A percentile compares a stretch with the other conserved stretches of the same genome.
Evolutionary conservation across 2,113 vertebrate genomes (phyloP).

Genomic region (Periophthalmodon schlosseri): DNA sequence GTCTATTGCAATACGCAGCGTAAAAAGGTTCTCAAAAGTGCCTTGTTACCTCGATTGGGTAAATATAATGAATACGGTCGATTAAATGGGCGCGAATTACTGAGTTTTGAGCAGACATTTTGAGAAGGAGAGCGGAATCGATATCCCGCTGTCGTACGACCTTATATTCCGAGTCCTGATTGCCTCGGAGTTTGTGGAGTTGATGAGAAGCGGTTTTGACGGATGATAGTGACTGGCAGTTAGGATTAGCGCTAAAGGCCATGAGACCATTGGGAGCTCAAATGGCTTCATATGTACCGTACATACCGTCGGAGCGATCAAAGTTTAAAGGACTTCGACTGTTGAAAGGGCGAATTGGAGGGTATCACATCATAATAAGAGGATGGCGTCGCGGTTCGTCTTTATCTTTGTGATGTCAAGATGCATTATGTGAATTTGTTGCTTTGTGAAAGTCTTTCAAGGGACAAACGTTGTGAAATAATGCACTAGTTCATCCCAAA

Average conservation of each 20-base stretch:
- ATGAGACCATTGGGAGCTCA: background rate
- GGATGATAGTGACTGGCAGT: constrained; percentile 8
- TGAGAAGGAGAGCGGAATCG: background rate
- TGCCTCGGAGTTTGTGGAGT: background rate
- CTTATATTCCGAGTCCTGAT: background rate
- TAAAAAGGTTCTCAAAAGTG: constrained; percentile 22
- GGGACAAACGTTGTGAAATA: too few relatives aligned
- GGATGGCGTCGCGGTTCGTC: too few relatives aligned
- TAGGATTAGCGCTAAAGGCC: constrained; percentile 17
- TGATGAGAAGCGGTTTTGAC: constrained; percentile 31
- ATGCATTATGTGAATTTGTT: too few relatives aligned
- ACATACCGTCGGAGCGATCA: background rate
- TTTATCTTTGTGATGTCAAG: too few relatives aligned
- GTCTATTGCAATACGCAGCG: constrained; percentile 3
- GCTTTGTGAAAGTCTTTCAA: too few relatives aligned
- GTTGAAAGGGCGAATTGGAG: background rate
- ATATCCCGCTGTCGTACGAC: constrained; percentile 15
- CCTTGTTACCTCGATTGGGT: constrained; percentile 7
- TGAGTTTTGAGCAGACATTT: background rate
- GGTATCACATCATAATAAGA: too few relatives aligned
- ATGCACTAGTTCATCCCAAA: too few relatives aligned
- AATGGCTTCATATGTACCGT: background rate
- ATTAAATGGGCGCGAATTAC: background rate
- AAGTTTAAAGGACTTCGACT: background rate
- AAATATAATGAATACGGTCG: constrained; percentile 1